phyloP scores from a whole-genome alignment of 2,113 vertebrate genomes.

The Dipodomys ordii region DNA sequence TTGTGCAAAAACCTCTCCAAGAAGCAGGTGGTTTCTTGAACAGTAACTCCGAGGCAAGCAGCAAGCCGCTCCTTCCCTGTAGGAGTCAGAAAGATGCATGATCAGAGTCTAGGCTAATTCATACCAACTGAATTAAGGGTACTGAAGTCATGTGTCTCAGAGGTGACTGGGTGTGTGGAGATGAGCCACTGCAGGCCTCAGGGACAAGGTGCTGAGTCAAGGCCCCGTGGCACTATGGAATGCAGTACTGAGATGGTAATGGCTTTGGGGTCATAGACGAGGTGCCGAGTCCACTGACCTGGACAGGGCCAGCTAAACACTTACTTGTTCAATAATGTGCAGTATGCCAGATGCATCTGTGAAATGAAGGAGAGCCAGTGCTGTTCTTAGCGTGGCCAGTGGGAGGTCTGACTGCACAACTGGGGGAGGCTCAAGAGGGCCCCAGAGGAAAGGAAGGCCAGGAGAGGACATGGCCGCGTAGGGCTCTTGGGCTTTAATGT shows the following conservation, averaged over 20 bases:
- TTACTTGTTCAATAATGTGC: not conserved
- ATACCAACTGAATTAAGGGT: not conserved
- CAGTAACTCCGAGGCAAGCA: conserved; percentile 89
- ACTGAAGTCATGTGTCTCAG: rapidly evolving
- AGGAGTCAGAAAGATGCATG: not conserved
- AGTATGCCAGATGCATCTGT: not conserved
- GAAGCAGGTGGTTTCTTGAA: conserved; percentile 90
- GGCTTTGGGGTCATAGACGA: not conserved
- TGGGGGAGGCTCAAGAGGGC: no score
- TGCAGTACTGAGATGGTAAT: not conserved
- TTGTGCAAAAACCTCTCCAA: conserved; percentile 93
- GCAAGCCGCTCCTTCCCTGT: conserved; percentile 93
- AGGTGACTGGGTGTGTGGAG: rapidly evolving
- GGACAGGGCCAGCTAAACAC: not conserved
- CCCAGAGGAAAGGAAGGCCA: not conserved
- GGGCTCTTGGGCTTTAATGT: not conserved
- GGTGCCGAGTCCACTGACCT: not conserved
- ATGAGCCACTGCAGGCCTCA: not conserved
- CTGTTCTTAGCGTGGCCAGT: not conserved
- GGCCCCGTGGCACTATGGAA: not conserved
- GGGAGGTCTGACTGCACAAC: not conserved
- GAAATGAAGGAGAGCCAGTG: not conserved
- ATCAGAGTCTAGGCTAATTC: not conserved
- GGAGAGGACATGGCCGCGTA: not conserved
- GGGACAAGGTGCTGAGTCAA: rapidly evolving